Percentiles rank a stretch among this genome's conserved stretches.
These are phyloP conservation scores for Brachyhypopomus occidentalis DNA, from an alignment of 2,113 vertebrate genomes.

Conservation along the genomic window DNA sequence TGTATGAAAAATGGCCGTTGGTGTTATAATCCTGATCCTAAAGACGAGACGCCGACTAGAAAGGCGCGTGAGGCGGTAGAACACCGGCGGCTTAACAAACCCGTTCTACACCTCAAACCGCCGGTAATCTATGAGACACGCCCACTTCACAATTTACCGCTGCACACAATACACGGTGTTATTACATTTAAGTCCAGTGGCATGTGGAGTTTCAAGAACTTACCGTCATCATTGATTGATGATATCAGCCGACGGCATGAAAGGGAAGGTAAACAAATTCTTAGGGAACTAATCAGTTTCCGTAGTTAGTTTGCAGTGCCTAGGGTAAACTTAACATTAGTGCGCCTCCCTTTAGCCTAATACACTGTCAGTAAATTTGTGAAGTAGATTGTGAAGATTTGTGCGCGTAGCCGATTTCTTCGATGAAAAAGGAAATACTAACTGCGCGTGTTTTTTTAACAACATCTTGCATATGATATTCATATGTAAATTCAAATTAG, in stretches of 20 bases:
- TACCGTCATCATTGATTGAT: conserved; percentile 41
- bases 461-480: neutral
- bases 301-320: neutral
- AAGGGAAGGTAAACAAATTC: conserved; percentile 30
- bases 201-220: neutral
- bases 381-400: too few species aligned
- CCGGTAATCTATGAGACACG: conserved; percentile 3
- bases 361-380: neutral
- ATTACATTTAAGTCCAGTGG: too few species aligned
- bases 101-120: neutral
- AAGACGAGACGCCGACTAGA: neutral
- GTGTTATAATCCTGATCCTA: neutral
- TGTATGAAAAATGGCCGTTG: neutral
- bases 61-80: neutral
- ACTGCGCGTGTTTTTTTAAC: neutral
- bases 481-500: neutral
- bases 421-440: too few species aligned
- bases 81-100: too few species aligned
- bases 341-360: neutral
- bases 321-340: neutral
- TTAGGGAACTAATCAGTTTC: conserved; percentile 11
- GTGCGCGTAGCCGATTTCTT: neutral
- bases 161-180: neutral
- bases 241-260: conserved; percentile 35
- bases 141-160: neutral